Base-by-base conservation (phyloP, 2,113 vertebrate genomes). In the Recurvirostra avosetta region DNA sequence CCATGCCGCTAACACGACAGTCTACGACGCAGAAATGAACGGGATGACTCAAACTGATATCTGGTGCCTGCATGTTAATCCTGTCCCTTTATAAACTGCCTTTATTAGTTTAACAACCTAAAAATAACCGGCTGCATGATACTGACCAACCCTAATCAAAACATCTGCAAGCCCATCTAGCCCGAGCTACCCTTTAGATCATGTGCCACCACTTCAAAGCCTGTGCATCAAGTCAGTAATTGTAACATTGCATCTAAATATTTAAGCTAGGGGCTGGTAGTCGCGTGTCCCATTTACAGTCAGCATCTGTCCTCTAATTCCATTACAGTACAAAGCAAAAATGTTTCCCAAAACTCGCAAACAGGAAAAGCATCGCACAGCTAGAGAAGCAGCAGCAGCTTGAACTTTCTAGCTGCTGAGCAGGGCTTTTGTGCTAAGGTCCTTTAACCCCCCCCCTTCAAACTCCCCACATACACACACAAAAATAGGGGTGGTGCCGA, bases 241-340 rank as follows among this genome's bases (percentile, higher is more conserved):
- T 98, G 98, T 98, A 97, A 96, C 94, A 94, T 97, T 97, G 96
- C 98, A 98, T 98, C 98, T 98, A 98, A 98, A 98, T 98, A 98
- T 99, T 99, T 98, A 98, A 98, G 98, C 95, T 98, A 97, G 97
- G 96, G 97, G 89, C 96, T 94, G 91, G 96, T 86, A 92, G 98
- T 98, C 98, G 98, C 98, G 98, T 98, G 98, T 98, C 98, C 98
- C 95, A 82, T 97, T 95, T 98, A 98, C 97, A 98, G 98, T 94
- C 96, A 96, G 98, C 98, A 98, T 98, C 98, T 98, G 98, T 98
- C 97, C 97, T 97, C 97, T 98, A 98, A 98, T 98, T 98, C 98
- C 96, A 98, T 98, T 98, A 98, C 97, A 95, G 97, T 97, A 98
- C 97, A 97, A 97, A 98, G 97, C 96, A 98, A 98, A 99, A 98